Evolutionary conservation across 2,888 invertebrate species (phyloP).

Genomic region (Cenopis cana): DNA sequence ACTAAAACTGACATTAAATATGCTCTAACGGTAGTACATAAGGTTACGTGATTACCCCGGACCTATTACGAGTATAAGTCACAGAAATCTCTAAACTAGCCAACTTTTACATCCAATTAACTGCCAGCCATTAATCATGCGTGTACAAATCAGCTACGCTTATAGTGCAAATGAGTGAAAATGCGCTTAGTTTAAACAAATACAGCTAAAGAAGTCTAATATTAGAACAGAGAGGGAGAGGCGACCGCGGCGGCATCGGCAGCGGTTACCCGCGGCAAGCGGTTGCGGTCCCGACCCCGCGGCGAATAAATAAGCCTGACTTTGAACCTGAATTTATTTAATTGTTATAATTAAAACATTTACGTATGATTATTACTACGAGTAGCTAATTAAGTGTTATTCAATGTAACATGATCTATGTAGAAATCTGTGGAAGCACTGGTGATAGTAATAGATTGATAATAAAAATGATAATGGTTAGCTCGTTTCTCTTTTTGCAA

Average conservation of each 20-base stretch:
- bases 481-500: no score
- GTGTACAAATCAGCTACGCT: not conserved
- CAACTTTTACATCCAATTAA: not conserved
- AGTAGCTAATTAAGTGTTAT: not conserved
- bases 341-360: slow-evolving; percentile 42
- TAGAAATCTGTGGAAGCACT: no score
- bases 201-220: slow-evolving; percentile 54
- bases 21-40: no score
- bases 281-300: slow-evolving; percentile 47
- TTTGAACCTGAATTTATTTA: slow-evolving; percentile 42
- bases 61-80: not conserved
- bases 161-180: slow-evolving; percentile 11
- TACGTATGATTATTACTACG: not conserved
- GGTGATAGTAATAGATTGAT: no score
- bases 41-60: no score
- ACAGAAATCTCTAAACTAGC: not conserved
- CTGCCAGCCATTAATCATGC: not conserved
- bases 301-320: slow-evolving; percentile 44
- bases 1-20: no score
- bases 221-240: slow-evolving; percentile 51
- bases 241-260: slow-evolving; percentile 31
- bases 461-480: no score
- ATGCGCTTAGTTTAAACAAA: slow-evolving; percentile 50
- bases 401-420: not conserved
- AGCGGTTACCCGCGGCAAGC: slow-evolving; percentile 24